These are phyloP conservation scores for Sitobion miscanthi DNA, from an alignment of 1,140 invertebrate genomes.

Conservation along the genomic window DNA sequence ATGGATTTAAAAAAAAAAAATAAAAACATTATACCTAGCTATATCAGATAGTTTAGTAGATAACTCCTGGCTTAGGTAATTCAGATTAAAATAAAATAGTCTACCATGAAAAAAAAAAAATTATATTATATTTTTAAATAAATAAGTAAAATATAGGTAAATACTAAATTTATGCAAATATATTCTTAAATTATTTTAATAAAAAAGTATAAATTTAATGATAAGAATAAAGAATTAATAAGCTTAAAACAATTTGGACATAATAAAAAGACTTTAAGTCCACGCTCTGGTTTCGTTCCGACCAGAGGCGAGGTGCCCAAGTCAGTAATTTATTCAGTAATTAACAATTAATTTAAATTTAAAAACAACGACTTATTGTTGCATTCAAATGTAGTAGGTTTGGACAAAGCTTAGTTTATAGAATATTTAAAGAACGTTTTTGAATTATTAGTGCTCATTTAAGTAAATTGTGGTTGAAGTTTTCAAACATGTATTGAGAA, in stretches of 20 bases:
- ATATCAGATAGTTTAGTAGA: not conserved
- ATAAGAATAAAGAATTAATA: not conserved
- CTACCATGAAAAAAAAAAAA: not conserved
- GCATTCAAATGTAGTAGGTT: not conserved
- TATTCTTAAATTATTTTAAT: not conserved
- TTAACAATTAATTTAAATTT: conserved; percentile 16
- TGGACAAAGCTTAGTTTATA: not conserved
- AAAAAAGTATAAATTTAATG: not conserved
- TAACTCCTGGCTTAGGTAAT: not conserved
- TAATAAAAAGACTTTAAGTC: not conserved
- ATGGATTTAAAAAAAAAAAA: not conserved
- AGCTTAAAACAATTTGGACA: not conserved
- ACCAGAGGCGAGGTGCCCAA: not conserved
- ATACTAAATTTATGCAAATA: not conserved
- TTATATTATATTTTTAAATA: not conserved
- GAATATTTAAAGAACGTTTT: not conserved
- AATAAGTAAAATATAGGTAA: not conserved
- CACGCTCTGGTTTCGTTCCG: not conserved
- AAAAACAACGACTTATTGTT: not conserved
- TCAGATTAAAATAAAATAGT: not conserved
- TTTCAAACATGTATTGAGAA: not conserved
- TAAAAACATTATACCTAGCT: not conserved
- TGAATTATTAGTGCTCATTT: not conserved
- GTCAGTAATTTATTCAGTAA: conserved; percentile 13
- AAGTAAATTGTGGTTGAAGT: not conserved